Percentiles rank a stretch among this genome's conserved stretches.
Evolutionary conservation across 1,140 invertebrate genomes (phyloP).

Genomic region (Saccostrea echinata): DNA sequence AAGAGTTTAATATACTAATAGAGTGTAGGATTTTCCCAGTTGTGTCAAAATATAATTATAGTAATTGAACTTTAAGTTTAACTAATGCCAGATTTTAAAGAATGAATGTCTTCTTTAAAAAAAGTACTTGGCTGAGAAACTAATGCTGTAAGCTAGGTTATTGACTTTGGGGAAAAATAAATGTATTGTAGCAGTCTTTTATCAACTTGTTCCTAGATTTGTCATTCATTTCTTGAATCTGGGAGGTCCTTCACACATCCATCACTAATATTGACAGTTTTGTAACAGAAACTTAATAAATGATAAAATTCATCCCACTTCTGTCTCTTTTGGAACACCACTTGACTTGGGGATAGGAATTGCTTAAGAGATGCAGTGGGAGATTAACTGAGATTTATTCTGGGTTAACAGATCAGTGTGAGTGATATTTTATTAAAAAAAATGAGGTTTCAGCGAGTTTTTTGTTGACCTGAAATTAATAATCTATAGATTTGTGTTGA

Average conservation of each 20-base stretch:
- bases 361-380: neutral
- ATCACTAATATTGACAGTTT: neutral
- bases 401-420: neutral
- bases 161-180: no score
- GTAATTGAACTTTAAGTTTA: no score
- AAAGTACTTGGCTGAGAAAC: no score
- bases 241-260: neutral
- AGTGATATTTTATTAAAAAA: conserved; percentile 12
- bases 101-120: no score
- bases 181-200: no score
- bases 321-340: neutral
- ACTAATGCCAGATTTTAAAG: no score
- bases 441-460: neutral
- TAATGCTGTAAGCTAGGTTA: no score
- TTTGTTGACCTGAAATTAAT: neutral
- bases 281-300: neutral
- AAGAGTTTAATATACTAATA: no score
- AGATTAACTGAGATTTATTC: neutral
- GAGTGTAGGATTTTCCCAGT: no score
- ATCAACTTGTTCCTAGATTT: neutral
- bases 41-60: no score
- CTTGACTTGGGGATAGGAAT: neutral
- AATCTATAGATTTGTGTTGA: neutral
- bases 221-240: neutral
- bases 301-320: neutral